Conservation (phyloP, 2,888 invertebrate genomes). For the Zelleria hepariella region DNA sequence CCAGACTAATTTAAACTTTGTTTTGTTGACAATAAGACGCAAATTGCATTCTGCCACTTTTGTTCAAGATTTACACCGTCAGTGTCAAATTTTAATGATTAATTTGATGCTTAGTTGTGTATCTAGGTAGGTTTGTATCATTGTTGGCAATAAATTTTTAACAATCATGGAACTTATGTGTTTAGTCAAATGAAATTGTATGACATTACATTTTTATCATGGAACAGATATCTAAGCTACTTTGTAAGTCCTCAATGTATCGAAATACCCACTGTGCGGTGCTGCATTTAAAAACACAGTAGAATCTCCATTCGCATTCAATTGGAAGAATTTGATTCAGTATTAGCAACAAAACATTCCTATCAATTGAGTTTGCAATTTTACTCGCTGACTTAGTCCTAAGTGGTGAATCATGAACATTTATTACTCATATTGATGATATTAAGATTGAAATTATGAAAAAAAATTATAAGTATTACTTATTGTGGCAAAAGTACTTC, state of each 20-base stretch:
- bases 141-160: neutral
- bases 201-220: neutral
- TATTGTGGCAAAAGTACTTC: constrained; percentile 50
- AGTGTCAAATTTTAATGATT: constrained; percentile 1
- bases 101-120: constrained; percentile 1
- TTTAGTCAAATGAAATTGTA: constrained; percentile 1
- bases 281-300: neutral
- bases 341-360: constrained; percentile 66
- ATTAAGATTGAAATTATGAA: constrained; percentile 32
- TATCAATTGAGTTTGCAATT: constrained; percentile 50
- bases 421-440: constrained; percentile 61
- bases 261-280: neutral
- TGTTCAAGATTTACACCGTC: neutral
- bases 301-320: neutral
- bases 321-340: constrained; percentile 26
- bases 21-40: neutral
- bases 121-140: constrained; percentile 1
- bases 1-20: neutral
- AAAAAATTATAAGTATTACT: constrained; percentile 45
- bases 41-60: neutral
- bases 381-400: constrained; percentile 37
- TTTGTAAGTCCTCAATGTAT: neutral
- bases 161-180: constrained; percentile 1
- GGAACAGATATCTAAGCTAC: neutral
- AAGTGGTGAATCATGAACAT: constrained; percentile 27